Evolutionary conservation across 1,140 invertebrate species (phyloP), one percentile per base, ranked within the genome.

Genomic region (Thaumetopoea pityocampa): DNA sequence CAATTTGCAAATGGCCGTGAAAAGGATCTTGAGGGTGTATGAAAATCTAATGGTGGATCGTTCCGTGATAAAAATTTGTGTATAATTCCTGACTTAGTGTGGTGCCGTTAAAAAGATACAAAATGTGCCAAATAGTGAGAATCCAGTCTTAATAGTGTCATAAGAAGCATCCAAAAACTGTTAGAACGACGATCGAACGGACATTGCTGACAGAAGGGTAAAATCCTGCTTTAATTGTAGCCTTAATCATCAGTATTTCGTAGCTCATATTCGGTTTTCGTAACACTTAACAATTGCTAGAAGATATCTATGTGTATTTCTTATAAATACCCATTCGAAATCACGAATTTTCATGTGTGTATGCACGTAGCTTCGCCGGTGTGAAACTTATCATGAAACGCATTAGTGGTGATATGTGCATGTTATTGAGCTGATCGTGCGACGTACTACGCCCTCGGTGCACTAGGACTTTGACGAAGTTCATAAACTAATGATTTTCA

Each of bases 1-100:
- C 80, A 84, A 82, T 85, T 84, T 85, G 82, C 82, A 85, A 84
- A 85, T 85, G 82, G 82, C 79, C 79, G 82, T 82, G 77, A 80
- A 82, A 79, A 82, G 71, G 73, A 79, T 69, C 74, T 76, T 70
- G 69, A 80, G 62, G 77, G 74, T 82, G 72, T 81, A 80, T 81
- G 78, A 79, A 76, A 67, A 71, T 70, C 64, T 82, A 81, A 81
- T 79, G 74, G 66, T 81, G 74, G 67, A 70, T 57, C 55, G 71
- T 61, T 64, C 62, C 67, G 77, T 80, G 67, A 58, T 76, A 72
- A 74, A 79, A 74, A 76, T 65, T 76, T 61, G 76, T 81, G 74
- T 76, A 51, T 77, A 69, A 69, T 63, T 63, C 48, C 61, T 67
- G 47, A 60, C 72, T 71, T 49, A 67, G 80, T 83, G 82, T 67